Conservation (phyloP, 2,888 invertebrate genomes). For the Petrolisthes cinctipes region DNA sequence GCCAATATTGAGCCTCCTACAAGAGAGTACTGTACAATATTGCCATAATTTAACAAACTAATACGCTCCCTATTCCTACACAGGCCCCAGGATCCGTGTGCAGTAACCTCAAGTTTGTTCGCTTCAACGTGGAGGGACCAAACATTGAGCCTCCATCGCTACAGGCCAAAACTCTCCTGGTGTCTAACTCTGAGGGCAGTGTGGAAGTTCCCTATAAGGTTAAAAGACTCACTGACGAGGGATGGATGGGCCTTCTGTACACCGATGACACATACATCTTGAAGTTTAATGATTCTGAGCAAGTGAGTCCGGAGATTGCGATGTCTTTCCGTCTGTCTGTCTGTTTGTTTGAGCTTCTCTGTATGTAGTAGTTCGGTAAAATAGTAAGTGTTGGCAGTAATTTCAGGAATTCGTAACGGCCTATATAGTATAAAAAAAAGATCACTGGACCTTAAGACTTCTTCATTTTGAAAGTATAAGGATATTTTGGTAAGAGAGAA, state of each 20-base stretch:
- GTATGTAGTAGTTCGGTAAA: too few species aligned
- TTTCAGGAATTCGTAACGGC: too few species aligned
- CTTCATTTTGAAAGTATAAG: too few species aligned
- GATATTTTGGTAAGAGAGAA: too few species aligned
- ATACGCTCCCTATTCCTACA: not conserved
- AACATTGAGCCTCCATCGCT: slow-evolving; percentile 37
- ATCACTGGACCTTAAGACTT: too few species aligned
- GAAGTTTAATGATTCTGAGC: slow-evolving; percentile 19
- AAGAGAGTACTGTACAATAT: not conserved
- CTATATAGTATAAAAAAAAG: too few species aligned
- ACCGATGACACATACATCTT: slow-evolving; percentile 26
- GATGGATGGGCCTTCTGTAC: slow-evolving; percentile 57
- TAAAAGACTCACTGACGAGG: slow-evolving; percentile 48
- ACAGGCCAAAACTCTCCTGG: slow-evolving; percentile 26
- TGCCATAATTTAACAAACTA: not conserved
- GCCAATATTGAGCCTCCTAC: too few species aligned
- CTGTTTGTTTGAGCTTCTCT: too few species aligned
- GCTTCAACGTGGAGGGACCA: slow-evolving; percentile 41
- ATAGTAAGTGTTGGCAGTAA: too few species aligned
- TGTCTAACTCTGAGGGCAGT: slow-evolving; percentile 38
- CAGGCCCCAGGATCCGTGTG: slow-evolving; percentile 51
- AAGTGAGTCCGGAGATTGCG: slow-evolving; percentile 12
- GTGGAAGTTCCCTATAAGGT: slow-evolving; percentile 17
- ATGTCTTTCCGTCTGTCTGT: too few species aligned
- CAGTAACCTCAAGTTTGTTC: slow-evolving; percentile 28